Percentiles rank a stretch among this genome's conserved stretches.
These are phyloP conservation scores for Pristionchus fissidentatus DNA, from an alignment of 2,888 invertebrate species.

Conservation along the genomic window DNA sequence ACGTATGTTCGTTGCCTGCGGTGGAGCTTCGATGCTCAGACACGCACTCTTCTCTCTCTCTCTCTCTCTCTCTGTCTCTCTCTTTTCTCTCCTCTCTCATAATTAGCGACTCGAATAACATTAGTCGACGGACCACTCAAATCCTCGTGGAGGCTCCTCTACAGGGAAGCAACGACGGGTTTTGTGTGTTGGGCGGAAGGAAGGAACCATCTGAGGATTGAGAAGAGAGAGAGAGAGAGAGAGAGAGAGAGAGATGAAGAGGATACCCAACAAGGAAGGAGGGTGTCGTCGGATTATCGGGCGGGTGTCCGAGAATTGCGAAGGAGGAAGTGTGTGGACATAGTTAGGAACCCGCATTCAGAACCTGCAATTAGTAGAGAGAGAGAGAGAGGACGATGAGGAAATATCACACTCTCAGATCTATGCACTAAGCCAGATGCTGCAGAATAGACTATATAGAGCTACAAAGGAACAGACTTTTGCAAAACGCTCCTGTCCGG, in stretches of 20 bases:
- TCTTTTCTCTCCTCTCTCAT: neutral
- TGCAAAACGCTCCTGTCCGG: too few species aligned
- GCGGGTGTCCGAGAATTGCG: neutral
- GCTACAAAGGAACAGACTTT: too few species aligned
- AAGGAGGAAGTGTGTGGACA: conserved; percentile 16
- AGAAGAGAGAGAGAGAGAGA: neutral
- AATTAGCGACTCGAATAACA: conserved; percentile 39
- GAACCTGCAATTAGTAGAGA: neutral
- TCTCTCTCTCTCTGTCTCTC: too few species aligned
- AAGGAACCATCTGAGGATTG: neutral
- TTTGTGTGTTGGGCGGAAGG: neutral
- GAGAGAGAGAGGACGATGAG: neutral
- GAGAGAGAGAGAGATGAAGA: conserved; percentile 1
- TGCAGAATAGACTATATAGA: too few species aligned
- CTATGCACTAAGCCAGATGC: too few species aligned
- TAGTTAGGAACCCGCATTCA: too few species aligned
- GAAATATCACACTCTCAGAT: neutral
- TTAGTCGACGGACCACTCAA: conserved; percentile 40
- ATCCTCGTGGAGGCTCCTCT: conserved; percentile 13
- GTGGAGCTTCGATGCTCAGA: neutral
- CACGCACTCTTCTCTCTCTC: neutral
- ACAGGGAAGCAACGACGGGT: neutral
- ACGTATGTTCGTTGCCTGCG: too few species aligned
- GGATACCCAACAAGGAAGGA: too few species aligned
- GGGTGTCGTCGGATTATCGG: too few species aligned